phyloP scores from a whole-genome alignment of 2,888 invertebrate genomes.

The Drosophila meridionalis region DNA sequence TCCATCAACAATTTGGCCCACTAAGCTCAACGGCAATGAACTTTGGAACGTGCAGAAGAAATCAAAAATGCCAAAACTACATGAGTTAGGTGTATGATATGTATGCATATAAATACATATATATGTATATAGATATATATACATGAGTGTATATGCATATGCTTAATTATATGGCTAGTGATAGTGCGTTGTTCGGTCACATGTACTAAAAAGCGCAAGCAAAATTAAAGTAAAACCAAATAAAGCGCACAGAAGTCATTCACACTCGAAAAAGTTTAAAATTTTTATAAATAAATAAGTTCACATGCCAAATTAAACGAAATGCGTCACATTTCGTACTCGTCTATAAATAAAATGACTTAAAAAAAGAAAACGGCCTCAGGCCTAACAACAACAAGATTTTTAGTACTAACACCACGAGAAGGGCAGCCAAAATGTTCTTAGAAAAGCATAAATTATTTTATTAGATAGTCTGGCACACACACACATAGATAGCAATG shows the following conservation, averaged over 20 bases:
- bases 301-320: constrained; percentile 57
- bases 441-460: constrained; percentile 59
- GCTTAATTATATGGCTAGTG: constrained; percentile 1
- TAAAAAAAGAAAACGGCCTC: constrained; percentile 38
- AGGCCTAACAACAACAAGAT: constrained; percentile 23
- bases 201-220: constrained; percentile 37
- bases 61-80: constrained; percentile 18
- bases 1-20: constrained; percentile 55
- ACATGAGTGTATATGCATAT: background rate
- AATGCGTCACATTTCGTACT: constrained; percentile 65
- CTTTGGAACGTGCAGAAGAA: constrained; percentile 48
- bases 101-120: background rate
- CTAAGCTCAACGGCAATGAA: constrained; percentile 49
- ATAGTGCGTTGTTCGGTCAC: constrained; percentile 41
- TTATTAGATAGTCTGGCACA: constrained; percentile 44
- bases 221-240: constrained; percentile 11
- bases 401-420: constrained; percentile 15
- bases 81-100: constrained; percentile 41
- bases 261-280: constrained; percentile 46
- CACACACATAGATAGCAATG: background rate
- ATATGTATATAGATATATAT: background rate
- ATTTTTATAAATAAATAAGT: constrained; percentile 50
- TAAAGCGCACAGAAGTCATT: constrained; percentile 47
- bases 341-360: constrained; percentile 59
- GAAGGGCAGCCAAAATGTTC: constrained; percentile 58